phyloP scores from a whole-genome alignment of 2,797 vertebrate species.

The Rhinoraja longicauda region DNA sequence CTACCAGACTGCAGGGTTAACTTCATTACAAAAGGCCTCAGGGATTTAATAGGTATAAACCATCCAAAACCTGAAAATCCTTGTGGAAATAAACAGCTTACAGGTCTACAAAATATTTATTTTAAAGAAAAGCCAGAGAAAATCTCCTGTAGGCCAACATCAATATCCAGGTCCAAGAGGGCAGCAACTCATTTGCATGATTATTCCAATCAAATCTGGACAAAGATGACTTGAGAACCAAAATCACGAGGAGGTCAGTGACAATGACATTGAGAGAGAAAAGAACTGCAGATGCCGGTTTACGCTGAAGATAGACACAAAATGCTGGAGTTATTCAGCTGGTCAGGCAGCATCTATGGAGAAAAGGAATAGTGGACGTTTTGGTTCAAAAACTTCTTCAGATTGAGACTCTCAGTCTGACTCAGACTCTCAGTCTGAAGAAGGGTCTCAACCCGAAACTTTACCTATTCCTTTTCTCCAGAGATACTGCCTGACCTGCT shows the following conservation, averaged over 20 bases:
- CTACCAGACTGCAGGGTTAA: not conserved
- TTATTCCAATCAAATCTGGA: too few relatives aligned
- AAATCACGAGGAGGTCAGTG: not conserved
- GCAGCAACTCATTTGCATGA: not conserved
- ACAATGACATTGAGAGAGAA: not conserved
- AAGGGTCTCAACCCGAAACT: too few relatives aligned
- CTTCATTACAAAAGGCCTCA: not conserved
- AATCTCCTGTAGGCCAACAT: not conserved
- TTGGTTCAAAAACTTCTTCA: too few relatives aligned
- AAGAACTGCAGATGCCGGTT: too few relatives aligned
- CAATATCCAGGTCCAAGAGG: not conserved
- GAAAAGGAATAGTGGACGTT: too few relatives aligned
- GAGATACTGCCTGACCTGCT: too few relatives aligned
- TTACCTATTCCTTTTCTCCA: too few relatives aligned
- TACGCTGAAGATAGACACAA: too few relatives aligned
- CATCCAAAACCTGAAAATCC: not conserved
- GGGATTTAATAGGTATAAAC: slow-evolving; percentile 3
- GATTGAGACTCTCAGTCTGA: too few relatives aligned
- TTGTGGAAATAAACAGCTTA: not conserved
- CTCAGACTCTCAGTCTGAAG: too few relatives aligned
- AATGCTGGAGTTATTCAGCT: too few relatives aligned
- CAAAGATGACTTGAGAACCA: not conserved
- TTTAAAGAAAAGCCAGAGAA: not conserved
- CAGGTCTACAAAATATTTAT: not conserved
- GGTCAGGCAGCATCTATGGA: too few relatives aligned